Evolutionary conservation across 2,888 invertebrate genomes (phyloP).

Genomic region (Meganola albula): DNA sequence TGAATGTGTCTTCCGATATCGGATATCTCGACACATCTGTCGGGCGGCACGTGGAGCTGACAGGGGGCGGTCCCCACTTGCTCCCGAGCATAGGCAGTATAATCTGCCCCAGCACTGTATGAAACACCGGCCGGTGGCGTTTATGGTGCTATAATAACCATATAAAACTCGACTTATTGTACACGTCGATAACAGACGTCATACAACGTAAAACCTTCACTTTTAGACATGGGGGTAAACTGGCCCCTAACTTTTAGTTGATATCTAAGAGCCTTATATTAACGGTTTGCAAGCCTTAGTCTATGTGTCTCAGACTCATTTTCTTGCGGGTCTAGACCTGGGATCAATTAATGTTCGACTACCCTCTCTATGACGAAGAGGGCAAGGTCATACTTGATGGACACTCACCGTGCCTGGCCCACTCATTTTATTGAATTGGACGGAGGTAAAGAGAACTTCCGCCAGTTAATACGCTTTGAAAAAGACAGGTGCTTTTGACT

Average conservation of each 20-base stretch:
- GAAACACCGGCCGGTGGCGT: slow-evolving; percentile 75
- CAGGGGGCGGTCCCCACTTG: slow-evolving; percentile 49
- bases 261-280: slow-evolving; percentile 6
- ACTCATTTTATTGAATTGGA: too few species aligned
- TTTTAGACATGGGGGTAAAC: slow-evolving; percentile 39
- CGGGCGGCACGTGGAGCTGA: slow-evolving; percentile 69
- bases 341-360: too few species aligned
- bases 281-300: slow-evolving; percentile 13
- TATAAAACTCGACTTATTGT: slow-evolving; percentile 78
- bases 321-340: too few species aligned
- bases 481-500: too few species aligned
- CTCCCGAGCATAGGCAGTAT: slow-evolving; percentile 60
- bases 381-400: too few species aligned
- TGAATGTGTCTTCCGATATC: slow-evolving; percentile 76
- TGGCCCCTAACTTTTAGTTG: slow-evolving; percentile 19
- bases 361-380: too few species aligned
- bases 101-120: slow-evolving; percentile 74
- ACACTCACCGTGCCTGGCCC: too few species aligned
- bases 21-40: slow-evolving; percentile 75
- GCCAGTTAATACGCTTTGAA: too few species aligned
- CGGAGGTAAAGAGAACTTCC: too few species aligned
- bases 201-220: slow-evolving; percentile 61
- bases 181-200: slow-evolving; percentile 73
- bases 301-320: too few species aligned
- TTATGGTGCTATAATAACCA: slow-evolving; percentile 77